A percentile compares a stretch with the other conserved stretches of the same genome.
Conservation (phyloP, 2,113 vertebrate genomes). For the Anser brachyrhynchus region DNA sequence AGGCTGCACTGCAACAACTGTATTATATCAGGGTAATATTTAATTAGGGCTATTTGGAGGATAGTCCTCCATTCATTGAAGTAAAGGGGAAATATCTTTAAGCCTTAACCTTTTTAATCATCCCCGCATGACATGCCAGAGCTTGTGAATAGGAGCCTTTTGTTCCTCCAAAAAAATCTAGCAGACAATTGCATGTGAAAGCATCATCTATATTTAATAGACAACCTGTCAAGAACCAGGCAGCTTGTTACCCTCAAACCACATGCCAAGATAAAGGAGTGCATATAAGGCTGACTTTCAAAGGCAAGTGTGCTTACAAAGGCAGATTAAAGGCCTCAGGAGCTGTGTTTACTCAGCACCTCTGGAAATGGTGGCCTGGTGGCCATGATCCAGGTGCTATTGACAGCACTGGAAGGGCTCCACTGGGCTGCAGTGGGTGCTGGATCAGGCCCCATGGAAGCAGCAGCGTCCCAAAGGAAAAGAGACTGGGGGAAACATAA, state of each 20-base stretch:
- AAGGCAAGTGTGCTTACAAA: neutral
- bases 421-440: accelerated
- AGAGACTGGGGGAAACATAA: neutral
- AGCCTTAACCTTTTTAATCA: neutral
- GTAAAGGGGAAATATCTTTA: neutral
- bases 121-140: neutral
- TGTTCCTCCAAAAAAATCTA: neutral
- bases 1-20: neutral
- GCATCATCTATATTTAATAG: neutral
- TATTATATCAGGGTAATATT: neutral
- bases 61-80: neutral
- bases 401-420: neutral
- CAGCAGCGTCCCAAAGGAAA: neutral
- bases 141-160: constrained; percentile 8
- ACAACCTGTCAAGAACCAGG: neutral
- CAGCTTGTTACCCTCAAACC: neutral
- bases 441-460: neutral
- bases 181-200: neutral
- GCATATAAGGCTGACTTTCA: neutral
- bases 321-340: neutral
- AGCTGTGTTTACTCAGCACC: neutral
- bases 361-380: neutral
- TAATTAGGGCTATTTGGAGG: neutral
- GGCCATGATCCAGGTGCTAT: neutral
- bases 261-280: neutral